Base-by-base conservation (phyloP, 1,140 invertebrate genomes). In the Caenorhabditis remanei region DNA sequence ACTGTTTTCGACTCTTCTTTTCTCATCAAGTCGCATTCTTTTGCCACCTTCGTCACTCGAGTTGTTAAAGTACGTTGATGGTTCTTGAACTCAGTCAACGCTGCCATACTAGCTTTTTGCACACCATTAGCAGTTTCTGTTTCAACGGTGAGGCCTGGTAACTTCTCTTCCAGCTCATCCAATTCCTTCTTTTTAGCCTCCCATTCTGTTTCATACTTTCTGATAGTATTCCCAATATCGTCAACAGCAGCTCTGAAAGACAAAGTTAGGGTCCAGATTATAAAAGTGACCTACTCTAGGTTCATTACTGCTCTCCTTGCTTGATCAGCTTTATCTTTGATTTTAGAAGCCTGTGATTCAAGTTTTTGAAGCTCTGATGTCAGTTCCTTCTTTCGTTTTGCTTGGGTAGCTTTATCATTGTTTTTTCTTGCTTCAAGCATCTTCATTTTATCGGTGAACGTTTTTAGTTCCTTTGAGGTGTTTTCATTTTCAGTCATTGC, bases 111-210 rank as follows among this genome's bases (percentile, higher is more conserved):
- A 11, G 19, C 71, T 13, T 79, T 48, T 9, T 79, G 14, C 24
- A 21, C 43, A 3, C 85, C 87, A 21, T 91, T 8, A 32, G 83
- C 43, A 19, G 46, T 84, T 71, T 87, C 46, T 65, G 21, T 43
- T 53, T 46, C 32, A 50, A 21, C 82, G 46, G 32, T 32, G 32
- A 32, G 32, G 2, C 32, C 55, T 55, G 82, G 48, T 19, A 67
- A 40, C 5, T 85, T 61, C n/a, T 84, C 83, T 71, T 87, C 83
- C 14, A 48, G 7, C 14, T 85, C 84, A 21, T 40, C 50, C 21
- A 55, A 40, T 63, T 65, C 19, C 19, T 71, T 58, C 16, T 88
- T 88, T 13, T 53, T 50, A n/a, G 65, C 19, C 16, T 85, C 84
- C 13, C 48, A 24, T 21, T 71, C 43, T 40, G 56, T 61, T 48